phyloP scores from a whole-genome alignment of 1,140 invertebrate genomes.

The Dendrolimus kikuchii region DNA sequence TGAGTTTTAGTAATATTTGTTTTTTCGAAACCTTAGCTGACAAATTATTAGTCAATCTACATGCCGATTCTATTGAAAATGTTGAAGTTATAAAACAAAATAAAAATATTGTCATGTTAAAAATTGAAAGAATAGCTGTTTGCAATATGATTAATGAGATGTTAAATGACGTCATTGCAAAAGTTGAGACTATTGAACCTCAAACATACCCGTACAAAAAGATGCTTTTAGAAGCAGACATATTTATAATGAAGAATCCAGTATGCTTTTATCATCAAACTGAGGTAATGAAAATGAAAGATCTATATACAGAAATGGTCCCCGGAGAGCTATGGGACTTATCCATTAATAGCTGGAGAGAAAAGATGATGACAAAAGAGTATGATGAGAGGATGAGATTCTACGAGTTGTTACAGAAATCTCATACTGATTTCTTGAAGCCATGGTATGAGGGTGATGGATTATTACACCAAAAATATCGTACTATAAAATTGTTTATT shows the following conservation, averaged over 20 bases:
- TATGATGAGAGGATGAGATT: constrained; percentile 58
- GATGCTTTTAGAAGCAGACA: constrained; percentile 43
- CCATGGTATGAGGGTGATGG: constrained; percentile 49
- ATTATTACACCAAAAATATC: constrained; percentile 34
- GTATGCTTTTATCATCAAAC: constrained; percentile 60
- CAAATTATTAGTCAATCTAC: constrained; percentile 35
- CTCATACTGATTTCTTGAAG: constrained; percentile 40
- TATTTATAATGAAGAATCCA: constrained; percentile 59
- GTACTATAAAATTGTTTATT: constrained; percentile 36
- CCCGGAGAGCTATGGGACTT: constrained; percentile 41
- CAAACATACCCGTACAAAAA: constrained; percentile 50
- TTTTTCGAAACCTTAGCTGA: constrained; percentile 39
- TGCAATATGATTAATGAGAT: constrained; percentile 25
- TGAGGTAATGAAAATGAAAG: constrained; percentile 46
- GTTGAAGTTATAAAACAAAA: constrained; percentile 24
- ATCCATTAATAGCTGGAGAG: constrained; percentile 46
- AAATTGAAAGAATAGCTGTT: constrained; percentile 32
- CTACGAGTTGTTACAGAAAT: constrained; percentile 35
- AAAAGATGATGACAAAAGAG: constrained; percentile 42
- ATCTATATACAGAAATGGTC: constrained; percentile 43
- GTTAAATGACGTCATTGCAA: constrained; percentile 27
- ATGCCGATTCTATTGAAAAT: constrained; percentile 45
- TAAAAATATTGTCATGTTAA: constrained; percentile 27
- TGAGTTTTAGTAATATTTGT: constrained; percentile 36
- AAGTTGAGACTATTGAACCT: constrained; percentile 27